Conservation (phyloP, 2,888 invertebrate species). For the Hemaris fuciformis region DNA sequence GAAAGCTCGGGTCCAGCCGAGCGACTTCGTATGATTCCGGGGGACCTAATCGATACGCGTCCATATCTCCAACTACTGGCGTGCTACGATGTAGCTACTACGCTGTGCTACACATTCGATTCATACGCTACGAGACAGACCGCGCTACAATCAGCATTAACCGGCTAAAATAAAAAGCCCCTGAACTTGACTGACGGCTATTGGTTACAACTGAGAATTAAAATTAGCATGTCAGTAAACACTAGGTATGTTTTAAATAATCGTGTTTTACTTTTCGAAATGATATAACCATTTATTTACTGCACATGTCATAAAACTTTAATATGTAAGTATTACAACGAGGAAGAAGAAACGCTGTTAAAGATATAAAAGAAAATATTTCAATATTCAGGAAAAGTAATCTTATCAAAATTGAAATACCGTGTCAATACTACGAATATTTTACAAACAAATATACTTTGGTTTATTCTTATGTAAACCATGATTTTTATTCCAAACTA, state of each 20-base stretch:
- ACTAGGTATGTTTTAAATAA: neutral
- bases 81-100: slow-evolving; percentile 51
- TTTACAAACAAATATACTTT: no score
- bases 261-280: neutral
- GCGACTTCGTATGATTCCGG: slow-evolving; percentile 50
- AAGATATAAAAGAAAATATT: no score
- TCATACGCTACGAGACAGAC: slow-evolving; percentile 53
- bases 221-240: neutral
- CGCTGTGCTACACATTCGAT: slow-evolving; percentile 62
- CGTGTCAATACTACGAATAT: no score
- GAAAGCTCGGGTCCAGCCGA: slow-evolving; percentile 50
- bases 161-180: neutral
- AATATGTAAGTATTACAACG: no score
- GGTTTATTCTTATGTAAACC: no score
- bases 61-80: slow-evolving; percentile 43
- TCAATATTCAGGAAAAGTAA: no score
- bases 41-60: slow-evolving; percentile 72
- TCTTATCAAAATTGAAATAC: no score
- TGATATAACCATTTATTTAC: no score
- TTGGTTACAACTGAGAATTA: neutral
- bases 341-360: no score
- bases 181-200: neutral
- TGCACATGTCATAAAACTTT: no score
- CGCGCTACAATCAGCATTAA: neutral
- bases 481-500: no score